phyloP scores from a whole-genome alignment of 2,113 vertebrate genomes.

The Rostratula benghalensis region DNA sequence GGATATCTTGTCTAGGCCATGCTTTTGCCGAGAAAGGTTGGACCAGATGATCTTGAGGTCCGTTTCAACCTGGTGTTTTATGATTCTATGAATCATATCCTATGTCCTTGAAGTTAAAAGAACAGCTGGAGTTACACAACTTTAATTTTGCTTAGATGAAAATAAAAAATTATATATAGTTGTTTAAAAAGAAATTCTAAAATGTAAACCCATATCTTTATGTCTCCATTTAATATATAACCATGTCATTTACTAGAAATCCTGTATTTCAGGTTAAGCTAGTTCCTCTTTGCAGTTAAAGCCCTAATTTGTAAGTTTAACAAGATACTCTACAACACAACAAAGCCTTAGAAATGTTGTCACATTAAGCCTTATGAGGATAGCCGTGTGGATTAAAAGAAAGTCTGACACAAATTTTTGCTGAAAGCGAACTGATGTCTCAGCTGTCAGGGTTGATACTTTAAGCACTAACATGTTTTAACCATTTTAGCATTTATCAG shows the following conservation, averaged over 20 bases:
- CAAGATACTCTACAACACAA: background rate
- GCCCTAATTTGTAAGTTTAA: background rate
- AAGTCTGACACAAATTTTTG: slow-evolving; percentile 11
- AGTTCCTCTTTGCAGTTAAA: background rate
- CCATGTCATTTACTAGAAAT: background rate
- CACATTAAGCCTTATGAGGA: background rate
- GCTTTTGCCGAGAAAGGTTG: background rate
- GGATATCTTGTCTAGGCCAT: background rate
- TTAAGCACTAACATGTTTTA: background rate
- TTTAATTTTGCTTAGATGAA: background rate
- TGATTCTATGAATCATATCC: background rate
- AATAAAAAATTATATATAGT: background rate
- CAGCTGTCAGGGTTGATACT: slow-evolving; percentile 9
- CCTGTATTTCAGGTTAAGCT: background rate
- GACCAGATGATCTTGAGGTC: background rate
- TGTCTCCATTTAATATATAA: background rate
- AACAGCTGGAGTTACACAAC: background rate
- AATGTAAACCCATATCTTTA: background rate
- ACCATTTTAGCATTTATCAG: background rate
- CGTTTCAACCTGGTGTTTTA: background rate
- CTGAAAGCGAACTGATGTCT: slow-evolving; percentile 7
- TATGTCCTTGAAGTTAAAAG: background rate
- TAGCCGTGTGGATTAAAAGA: background rate
- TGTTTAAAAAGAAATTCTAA: background rate
- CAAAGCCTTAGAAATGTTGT: background rate